Evolutionary conservation across 2,888 invertebrate species (phyloP).

Genomic region (Chrysolina oricalcia): DNA sequence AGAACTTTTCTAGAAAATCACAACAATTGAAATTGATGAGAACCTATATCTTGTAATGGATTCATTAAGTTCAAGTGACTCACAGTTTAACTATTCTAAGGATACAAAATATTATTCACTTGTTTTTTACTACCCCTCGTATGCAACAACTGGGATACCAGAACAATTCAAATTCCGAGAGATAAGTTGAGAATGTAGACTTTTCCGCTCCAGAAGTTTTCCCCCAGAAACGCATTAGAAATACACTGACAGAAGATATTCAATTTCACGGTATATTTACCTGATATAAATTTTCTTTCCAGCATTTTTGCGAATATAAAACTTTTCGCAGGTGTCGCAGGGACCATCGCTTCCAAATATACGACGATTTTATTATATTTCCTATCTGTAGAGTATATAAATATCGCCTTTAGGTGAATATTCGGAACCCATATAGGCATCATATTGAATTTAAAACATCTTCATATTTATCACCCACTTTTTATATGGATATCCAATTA

Average conservation of each 20-base stretch:
- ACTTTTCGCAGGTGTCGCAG: slow-evolving; percentile 59
- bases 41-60: no score
- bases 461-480: slow-evolving; percentile 29
- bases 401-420: slow-evolving; percentile 38
- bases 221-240: slow-evolving; percentile 55
- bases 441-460: slow-evolving; percentile 35
- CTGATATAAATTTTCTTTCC: slow-evolving; percentile 60
- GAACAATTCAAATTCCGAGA: slow-evolving; percentile 36
- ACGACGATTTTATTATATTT: slow-evolving; percentile 54
- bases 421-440: slow-evolving; percentile 34
- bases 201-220: slow-evolving; percentile 49
- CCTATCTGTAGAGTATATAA: slow-evolving; percentile 45
- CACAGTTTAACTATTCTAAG: no score
- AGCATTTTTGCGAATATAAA: slow-evolving; percentile 58
- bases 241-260: slow-evolving; percentile 60
- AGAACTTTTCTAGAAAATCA: no score
- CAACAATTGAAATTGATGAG: no score
- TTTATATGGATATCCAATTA: slow-evolving; percentile 29
- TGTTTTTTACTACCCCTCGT: neutral
- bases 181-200: slow-evolving; percentile 44
- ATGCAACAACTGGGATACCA: neutral
- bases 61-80: no score
- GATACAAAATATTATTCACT: no score
- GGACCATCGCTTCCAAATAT: slow-evolving; percentile 55
- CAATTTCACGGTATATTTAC: slow-evolving; percentile 63